Evolutionary conservation across 2,113 vertebrate species (phyloP).

Genomic region (Poicephalus meyeri): DNA sequence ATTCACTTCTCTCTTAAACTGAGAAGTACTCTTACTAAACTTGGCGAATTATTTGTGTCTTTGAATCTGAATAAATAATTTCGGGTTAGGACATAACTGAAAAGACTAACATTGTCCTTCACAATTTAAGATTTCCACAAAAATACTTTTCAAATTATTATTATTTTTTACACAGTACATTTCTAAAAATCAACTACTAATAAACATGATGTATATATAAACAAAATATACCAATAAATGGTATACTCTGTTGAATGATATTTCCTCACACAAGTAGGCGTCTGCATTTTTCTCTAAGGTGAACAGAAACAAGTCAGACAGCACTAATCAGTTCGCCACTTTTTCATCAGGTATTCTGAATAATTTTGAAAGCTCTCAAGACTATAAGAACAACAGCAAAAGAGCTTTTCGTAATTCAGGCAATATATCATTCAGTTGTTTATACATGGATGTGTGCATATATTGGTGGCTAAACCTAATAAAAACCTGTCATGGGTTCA

Average conservation of each 20-base stretch:
- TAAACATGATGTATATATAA: neutral
- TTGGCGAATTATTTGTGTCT: neutral
- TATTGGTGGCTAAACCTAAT: neutral
- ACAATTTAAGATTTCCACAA: neutral
- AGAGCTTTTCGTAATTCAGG: neutral
- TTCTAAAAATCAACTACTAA: neutral
- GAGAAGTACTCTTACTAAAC: neutral
- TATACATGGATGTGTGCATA: rapidly evolving
- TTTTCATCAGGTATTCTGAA: neutral
- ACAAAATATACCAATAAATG: neutral
- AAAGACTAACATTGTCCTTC: neutral
- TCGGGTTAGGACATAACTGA: neutral
- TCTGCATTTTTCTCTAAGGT: neutral
- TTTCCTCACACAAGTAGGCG: neutral
- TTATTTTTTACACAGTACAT: neutral
- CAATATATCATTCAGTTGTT: neutral
- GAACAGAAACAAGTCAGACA: neutral
- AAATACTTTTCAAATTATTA: neutral
- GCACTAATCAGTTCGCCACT: neutral
- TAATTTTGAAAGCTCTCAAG: neutral
- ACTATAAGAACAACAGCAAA: neutral
- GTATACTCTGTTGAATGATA: neutral
- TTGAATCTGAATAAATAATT: neutral
- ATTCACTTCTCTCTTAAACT: neutral
- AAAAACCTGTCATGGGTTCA: neutral